A percentile compares a stretch with the other conserved stretches of the same genome.
phyloP scores from a whole-genome alignment of 1,140 invertebrate genomes.

The Polypedilum vanderplanki region DNA sequence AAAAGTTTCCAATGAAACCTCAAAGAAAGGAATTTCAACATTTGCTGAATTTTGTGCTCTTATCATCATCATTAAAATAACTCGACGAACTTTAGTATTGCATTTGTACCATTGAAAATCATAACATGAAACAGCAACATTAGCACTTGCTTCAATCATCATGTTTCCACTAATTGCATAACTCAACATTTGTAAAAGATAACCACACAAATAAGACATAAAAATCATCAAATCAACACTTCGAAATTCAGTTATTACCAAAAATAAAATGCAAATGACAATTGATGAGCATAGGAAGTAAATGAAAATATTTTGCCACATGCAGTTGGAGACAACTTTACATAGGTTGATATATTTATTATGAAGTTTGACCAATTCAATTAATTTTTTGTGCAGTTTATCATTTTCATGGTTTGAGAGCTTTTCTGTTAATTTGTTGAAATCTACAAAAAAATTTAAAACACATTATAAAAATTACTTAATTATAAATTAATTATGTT shows the following conservation, averaged over 20 bases:
- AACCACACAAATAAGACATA: slow-evolving; percentile 35
- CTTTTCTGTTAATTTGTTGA: slow-evolving; percentile 30
- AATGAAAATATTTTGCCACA: slow-evolving; percentile 41
- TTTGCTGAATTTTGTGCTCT: slow-evolving; percentile 40
- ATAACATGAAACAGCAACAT: slow-evolving; percentile 38
- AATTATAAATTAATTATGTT: too few relatives aligned
- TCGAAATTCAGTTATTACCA: slow-evolving; percentile 42
- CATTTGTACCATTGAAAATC: slow-evolving; percentile 43
- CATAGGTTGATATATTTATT: slow-evolving; percentile 43
- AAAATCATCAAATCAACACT: slow-evolving; percentile 33
- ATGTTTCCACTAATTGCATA: slow-evolving; percentile 41
- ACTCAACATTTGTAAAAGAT: slow-evolving; percentile 39
- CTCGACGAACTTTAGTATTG: slow-evolving; percentile 40
- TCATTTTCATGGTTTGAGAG: slow-evolving; percentile 27
- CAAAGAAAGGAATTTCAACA: slow-evolving; percentile 42
- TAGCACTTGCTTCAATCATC: slow-evolving; percentile 40
- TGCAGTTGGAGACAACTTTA: slow-evolving; percentile 37
- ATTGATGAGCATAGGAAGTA: slow-evolving; percentile 41
- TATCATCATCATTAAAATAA: slow-evolving; percentile 42
- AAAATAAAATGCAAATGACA: slow-evolving; percentile 40
- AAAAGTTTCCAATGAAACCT: slow-evolving; percentile 39
- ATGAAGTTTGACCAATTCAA: slow-evolving; percentile 36
- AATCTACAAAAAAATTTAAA: not conserved
- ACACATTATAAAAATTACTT: too few relatives aligned
- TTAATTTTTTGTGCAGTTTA: slow-evolving; percentile 30